Evolutionary conservation across 1,140 invertebrate genomes (phyloP), one percentile per base, ranked within the genome.

Genomic region (Coelopa frigida): DNA sequence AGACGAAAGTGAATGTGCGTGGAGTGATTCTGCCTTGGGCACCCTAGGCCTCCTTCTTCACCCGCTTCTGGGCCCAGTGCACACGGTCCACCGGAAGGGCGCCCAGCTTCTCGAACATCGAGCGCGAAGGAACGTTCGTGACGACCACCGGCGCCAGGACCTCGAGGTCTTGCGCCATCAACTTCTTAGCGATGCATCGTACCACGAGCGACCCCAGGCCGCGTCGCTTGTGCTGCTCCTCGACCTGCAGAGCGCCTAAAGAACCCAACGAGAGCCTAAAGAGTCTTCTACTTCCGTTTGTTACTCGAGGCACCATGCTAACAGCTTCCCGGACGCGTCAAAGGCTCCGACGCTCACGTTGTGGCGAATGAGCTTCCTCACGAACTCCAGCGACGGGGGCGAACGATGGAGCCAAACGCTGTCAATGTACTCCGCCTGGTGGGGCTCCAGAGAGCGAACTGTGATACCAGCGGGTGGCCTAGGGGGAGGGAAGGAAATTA

Each of bases 41-140:
- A n/a, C n/a, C n/a, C n/a, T n/a, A n/a, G n/a, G n/a, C n/a, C n/a
- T n/a, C n/a, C n/a, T n/a, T n/a, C n/a, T n/a, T n/a, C n/a, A n/a
- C n/a, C n/a, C n/a, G n/a, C n/a, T n/a, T n/a, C n/a, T n/a, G n/a
- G n/a, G n/a, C n/a, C 50, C 55, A 61, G 44, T 54, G 54, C 2
- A 59, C 8, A 6, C 35, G 38, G 43, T 64, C 63, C 10, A 64
- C 59, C 5, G 42, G 3, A 22, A 51, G 20, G 23, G 67, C 66
- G 1, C 64, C 64, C 3, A 68, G 42, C 45, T 62, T 67, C 15
- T 62, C 54, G 35, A 68, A 68, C 63, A 68, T 64, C 15, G 46
- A 48, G 11, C 49, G 54, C 0, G 64, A 68, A 2, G 61, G 33
- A 4, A 45, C 44, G 36, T 68, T 68, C 15, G 46, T 27, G 0